phyloP scores from a whole-genome alignment of 1,140 invertebrate genomes.

The Lasaia peninsularis region DNA sequence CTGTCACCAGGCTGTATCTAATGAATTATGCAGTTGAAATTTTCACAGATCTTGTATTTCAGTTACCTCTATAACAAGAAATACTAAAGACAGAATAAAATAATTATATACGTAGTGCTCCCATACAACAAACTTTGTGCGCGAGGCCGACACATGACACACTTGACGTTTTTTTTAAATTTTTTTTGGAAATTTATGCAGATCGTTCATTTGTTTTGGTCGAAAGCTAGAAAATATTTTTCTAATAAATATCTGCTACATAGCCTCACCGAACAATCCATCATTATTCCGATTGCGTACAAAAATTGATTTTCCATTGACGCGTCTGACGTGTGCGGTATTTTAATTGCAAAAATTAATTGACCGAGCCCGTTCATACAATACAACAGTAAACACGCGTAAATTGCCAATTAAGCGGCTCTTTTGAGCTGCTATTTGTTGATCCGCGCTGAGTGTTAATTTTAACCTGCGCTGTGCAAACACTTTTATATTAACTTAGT shows the following conservation, averaged over 20 bases:
- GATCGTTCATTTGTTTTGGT: too few species aligned
- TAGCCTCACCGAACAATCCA: neutral
- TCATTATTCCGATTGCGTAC: neutral
- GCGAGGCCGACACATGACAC: too few species aligned
- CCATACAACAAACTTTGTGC: too few species aligned
- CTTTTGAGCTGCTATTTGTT: constrained; percentile 28
- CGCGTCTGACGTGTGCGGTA: neutral
- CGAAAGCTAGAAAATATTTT: neutral
- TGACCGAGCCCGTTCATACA: constrained; percentile 24
- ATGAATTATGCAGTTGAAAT: too few species aligned
- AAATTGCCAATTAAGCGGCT: constrained; percentile 41
- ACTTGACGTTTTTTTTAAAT: too few species aligned
- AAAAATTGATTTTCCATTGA: constrained; percentile 13
- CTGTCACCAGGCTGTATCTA: too few species aligned
- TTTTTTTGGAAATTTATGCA: too few species aligned
- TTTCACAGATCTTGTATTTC: too few species aligned
- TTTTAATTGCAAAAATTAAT: constrained; percentile 29
- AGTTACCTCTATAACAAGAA: too few species aligned
- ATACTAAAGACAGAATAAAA: too few species aligned
- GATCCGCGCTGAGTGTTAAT: constrained; percentile 1
- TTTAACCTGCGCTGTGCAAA: neutral
- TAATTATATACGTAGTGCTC: too few species aligned
- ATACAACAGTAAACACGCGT: constrained; percentile 34
- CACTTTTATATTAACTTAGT: neutral
- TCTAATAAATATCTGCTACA: neutral